phyloP scores from a whole-genome alignment of 2,113 vertebrate species.

The Plectropomus leopardus region DNA sequence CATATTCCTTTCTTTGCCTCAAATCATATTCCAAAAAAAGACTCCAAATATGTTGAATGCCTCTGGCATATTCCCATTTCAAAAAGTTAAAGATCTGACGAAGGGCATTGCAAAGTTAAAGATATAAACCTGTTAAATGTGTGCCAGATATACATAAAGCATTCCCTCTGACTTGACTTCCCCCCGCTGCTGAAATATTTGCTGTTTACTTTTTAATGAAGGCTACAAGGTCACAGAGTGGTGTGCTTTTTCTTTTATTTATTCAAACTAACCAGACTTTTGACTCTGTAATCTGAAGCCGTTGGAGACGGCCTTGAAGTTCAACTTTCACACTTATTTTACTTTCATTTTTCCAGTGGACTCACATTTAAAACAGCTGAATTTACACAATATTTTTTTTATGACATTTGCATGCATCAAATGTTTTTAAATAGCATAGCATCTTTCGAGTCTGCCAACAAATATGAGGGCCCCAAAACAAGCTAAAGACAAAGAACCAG shows the following conservation, averaged over 20 bases:
- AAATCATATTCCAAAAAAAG: not conserved
- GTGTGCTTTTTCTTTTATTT: constrained; percentile 27
- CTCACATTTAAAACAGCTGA: not conserved
- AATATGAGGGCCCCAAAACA: not conserved
- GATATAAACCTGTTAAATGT: constrained; percentile 30
- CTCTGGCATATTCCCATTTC: not conserved
- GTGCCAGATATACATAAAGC: constrained; percentile 2
- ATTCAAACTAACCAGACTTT: constrained; percentile 39
- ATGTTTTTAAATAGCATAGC: not conserved
- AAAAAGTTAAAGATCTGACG: not conserved
- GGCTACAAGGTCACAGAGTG: constrained; percentile 25
- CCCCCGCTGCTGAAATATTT: constrained; percentile 36
- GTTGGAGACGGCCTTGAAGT: not conserved
- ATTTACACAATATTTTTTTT: constrained; percentile 23
- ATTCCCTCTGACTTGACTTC: constrained; percentile 35
- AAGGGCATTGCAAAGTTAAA: constrained; percentile 17
- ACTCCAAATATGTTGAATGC: not conserved
- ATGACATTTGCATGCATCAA: constrained; percentile 34
- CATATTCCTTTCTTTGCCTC: not conserved
- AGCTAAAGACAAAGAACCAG: constrained; percentile 7
- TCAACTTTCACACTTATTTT: not conserved
- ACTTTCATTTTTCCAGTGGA: not conserved
- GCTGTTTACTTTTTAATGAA: constrained; percentile 63
- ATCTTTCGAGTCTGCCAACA: constrained; percentile 4
- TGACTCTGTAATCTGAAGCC: constrained; percentile 20